phyloP scores from a whole-genome alignment of 2,113 vertebrate genomes.

The Dipodomys ordii region DNA sequence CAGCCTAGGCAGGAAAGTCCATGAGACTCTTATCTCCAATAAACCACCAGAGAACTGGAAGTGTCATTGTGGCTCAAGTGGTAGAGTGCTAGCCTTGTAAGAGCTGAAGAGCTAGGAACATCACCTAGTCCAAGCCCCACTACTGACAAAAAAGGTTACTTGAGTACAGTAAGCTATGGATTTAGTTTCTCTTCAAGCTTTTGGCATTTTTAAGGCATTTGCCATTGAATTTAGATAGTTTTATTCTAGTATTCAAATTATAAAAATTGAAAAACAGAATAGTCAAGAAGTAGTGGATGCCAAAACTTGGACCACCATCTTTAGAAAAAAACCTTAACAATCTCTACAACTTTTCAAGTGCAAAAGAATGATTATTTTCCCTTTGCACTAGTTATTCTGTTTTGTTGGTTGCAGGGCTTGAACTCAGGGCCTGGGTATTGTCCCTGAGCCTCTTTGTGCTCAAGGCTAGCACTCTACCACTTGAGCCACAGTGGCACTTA shows the following conservation, averaged over 20 bases:
- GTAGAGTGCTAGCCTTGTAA: too few species aligned
- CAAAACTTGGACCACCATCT: conserved; percentile 23
- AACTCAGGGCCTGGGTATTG: too few species aligned
- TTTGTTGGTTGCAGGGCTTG: too few species aligned
- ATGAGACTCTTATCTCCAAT: too few species aligned
- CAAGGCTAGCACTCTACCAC: too few species aligned
- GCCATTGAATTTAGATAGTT: conserved; percentile 8
- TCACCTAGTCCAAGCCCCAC: too few species aligned
- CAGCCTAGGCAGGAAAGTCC: too few species aligned
- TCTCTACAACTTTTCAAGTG: neutral
- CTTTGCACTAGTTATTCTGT: conserved; percentile 22
- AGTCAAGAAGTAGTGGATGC: conserved; percentile 35
- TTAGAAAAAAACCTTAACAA: conserved; percentile 51
- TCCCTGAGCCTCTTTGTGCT: too few species aligned
- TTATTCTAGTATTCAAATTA: conserved; percentile 17
- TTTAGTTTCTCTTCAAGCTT: conserved; percentile 41
- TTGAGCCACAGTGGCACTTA: too few species aligned
- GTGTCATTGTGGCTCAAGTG: too few species aligned
- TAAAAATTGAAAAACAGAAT: conserved; percentile 57
- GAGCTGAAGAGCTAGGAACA: too few species aligned
- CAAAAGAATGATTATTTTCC: conserved; percentile 38
- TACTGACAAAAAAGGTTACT: neutral
- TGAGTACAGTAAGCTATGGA: neutral
- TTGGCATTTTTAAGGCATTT: conserved; percentile 46
- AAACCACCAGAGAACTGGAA: too few species aligned